These are phyloP conservation scores for Danionella dracula DNA, from an alignment of 2,797 vertebrate genomes.

Conservation along the genomic window DNA sequence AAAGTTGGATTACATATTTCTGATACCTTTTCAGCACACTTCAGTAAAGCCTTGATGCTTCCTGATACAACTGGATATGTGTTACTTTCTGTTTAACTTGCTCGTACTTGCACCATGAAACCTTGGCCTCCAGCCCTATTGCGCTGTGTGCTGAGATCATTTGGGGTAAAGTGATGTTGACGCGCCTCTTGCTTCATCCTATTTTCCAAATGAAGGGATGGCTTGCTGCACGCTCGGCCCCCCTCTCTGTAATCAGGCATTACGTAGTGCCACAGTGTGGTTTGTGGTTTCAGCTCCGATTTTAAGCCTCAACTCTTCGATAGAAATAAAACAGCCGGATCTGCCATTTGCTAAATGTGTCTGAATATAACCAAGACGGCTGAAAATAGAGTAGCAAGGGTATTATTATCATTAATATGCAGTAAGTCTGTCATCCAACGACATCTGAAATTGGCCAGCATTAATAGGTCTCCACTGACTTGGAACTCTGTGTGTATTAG, in stretches of 20 bases:
- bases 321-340: slow-evolving; percentile 68
- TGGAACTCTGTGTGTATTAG: slow-evolving; percentile 17
- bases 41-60: not conserved
- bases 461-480: slow-evolving; percentile 51
- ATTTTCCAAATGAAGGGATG: slow-evolving; percentile 44
- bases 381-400: slow-evolving; percentile 70
- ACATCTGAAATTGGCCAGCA: slow-evolving; percentile 54
- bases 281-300: slow-evolving; percentile 67
- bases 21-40: not conserved
- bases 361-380: slow-evolving; percentile 64
- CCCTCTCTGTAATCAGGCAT: slow-evolving; percentile 62
- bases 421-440: slow-evolving; percentile 68
- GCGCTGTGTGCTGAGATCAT: slow-evolving; percentile 9
- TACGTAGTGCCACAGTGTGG: slow-evolving; percentile 69
- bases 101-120: not conserved
- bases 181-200: slow-evolving; percentile 12
- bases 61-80: not conserved
- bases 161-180: slow-evolving; percentile 9
- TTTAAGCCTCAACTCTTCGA: slow-evolving; percentile 62
- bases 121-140: not conserved
- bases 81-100: not conserved
- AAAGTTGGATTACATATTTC: not conserved
- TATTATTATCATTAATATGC: slow-evolving; percentile 77
- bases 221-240: slow-evolving; percentile 66
- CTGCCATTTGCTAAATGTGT: slow-evolving; percentile 74